phyloP scores from a whole-genome alignment of 2,797 vertebrate species.

The Limnodromus scolopaceus region DNA sequence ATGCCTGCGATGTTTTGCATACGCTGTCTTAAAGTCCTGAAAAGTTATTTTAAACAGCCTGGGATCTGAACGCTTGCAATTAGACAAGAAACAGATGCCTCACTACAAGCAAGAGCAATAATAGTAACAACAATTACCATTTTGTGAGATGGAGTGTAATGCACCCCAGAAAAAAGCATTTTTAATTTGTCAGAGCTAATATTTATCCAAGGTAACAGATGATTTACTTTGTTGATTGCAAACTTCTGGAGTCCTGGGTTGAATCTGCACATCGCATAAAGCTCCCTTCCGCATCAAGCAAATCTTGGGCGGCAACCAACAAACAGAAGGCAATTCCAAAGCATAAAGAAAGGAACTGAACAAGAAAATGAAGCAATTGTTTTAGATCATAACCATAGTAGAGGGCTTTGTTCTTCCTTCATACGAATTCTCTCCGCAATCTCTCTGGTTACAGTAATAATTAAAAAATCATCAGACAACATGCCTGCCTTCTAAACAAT shows the following conservation, averaged over 20 bases:
- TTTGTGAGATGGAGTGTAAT: neutral
- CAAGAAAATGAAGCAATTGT: neutral
- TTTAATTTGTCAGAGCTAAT: conserved; percentile 38
- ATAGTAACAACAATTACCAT: neutral
- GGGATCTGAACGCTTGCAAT: neutral
- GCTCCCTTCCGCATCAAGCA: neutral
- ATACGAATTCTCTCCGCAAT: neutral
- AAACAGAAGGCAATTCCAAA: neutral
- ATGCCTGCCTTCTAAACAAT: neutral
- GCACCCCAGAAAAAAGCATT: neutral
- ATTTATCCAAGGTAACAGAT: conserved; percentile 30
- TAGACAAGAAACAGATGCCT: neutral
- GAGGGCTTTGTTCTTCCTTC: neutral
- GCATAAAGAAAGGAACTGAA: neutral
- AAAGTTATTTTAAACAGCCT: neutral
- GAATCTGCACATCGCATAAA: neutral
- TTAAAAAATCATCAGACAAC: neutral
- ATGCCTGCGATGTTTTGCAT: neutral
- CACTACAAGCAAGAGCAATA: neutral
- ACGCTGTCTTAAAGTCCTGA: neutral
- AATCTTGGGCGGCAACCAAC: neutral
- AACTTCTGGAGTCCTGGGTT: neutral
- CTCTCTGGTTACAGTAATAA: neutral
- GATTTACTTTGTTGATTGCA: neutral
- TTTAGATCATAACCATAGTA: neutral